Percentiles rank a stretch among this genome's conserved stretches.
These are phyloP conservation scores for Anoplophora glabripennis DNA, from an alignment of 1,140 invertebrate species.

Conservation along the genomic window DNA sequence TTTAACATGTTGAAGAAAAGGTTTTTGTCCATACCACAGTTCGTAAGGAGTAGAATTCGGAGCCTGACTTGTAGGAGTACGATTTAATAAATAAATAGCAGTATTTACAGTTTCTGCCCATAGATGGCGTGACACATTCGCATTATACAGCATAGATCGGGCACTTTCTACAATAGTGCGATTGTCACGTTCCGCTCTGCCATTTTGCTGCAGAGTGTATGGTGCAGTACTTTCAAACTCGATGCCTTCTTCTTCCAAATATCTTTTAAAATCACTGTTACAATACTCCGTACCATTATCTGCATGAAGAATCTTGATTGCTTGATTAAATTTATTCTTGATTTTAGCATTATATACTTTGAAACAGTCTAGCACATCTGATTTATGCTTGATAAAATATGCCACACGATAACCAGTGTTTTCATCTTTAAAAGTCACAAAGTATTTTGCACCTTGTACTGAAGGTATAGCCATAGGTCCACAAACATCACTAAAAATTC, in stretches of 20 bases:
- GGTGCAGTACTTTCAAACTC: slow-evolving; percentile 24
- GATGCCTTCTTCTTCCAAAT: slow-evolving; percentile 34
- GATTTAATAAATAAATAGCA: slow-evolving; percentile 50
- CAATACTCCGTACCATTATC: slow-evolving; percentile 38
- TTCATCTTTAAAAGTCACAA: slow-evolving; percentile 39
- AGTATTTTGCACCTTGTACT: slow-evolving; percentile 32
- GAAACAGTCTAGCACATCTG: slow-evolving; percentile 32
- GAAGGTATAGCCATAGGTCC: slow-evolving; percentile 41
- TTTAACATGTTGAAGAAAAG: slow-evolving; percentile 24
- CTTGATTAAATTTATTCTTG: slow-evolving; percentile 25
- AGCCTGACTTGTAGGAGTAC: slow-evolving; percentile 28
- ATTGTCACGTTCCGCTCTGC: slow-evolving; percentile 47
- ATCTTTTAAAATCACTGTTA: slow-evolving; percentile 12
- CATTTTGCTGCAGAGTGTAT: slow-evolving; percentile 50
- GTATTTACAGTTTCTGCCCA: slow-evolving; percentile 50
- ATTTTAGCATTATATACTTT: slow-evolving; percentile 24
- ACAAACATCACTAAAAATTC: slow-evolving; percentile 36
- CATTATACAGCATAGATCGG: slow-evolving; percentile 39
- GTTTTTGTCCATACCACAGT: slow-evolving; percentile 26
- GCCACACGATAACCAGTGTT: slow-evolving; percentile 35
- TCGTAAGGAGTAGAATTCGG: slow-evolving; percentile 22
- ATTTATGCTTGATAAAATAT: slow-evolving; percentile 44
- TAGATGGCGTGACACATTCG: slow-evolving; percentile 33
- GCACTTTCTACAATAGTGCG: slow-evolving; percentile 46
- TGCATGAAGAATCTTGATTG: slow-evolving; percentile 32